These are phyloP conservation scores for Calidris pygmaea DNA, from an alignment of 2,113 vertebrate species.

Conservation along the genomic window DNA sequence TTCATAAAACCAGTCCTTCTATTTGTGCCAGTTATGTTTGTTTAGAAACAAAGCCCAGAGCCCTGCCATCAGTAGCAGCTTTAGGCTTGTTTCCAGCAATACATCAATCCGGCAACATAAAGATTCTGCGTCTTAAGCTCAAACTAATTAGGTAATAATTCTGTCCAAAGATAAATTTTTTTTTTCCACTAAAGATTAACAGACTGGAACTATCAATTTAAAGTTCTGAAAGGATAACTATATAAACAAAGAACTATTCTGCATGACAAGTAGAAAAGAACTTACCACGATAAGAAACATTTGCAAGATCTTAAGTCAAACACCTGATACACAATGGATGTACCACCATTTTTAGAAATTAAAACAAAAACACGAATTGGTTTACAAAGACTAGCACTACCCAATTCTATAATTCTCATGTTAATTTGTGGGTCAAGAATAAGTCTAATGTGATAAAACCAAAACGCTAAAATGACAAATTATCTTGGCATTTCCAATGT, in stretches of 20 bases:
- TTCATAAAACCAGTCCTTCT: neutral
- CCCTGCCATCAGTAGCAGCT: neutral
- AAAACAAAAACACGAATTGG: neutral
- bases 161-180: neutral
- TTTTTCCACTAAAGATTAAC: neutral
- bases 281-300: fast-evolving
- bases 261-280: neutral
- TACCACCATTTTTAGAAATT: neutral
- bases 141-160: neutral
- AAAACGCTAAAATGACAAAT: neutral
- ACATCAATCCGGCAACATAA: neutral
- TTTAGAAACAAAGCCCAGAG: neutral
- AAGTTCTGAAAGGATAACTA: neutral
- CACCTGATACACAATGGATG: neutral
- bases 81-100: neutral
- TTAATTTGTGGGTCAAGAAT: neutral
- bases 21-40: neutral
- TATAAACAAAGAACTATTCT: neutral
- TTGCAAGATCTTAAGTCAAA: neutral
- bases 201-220: neutral
- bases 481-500: neutral
- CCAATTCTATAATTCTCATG: neutral
- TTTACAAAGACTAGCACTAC: neutral
- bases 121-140: neutral
- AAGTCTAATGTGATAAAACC: neutral